Evolutionary conservation across 2,113 vertebrate species (phyloP), one percentile per base, ranked within the genome.

Genomic region (Hippotragus niger): DNA sequence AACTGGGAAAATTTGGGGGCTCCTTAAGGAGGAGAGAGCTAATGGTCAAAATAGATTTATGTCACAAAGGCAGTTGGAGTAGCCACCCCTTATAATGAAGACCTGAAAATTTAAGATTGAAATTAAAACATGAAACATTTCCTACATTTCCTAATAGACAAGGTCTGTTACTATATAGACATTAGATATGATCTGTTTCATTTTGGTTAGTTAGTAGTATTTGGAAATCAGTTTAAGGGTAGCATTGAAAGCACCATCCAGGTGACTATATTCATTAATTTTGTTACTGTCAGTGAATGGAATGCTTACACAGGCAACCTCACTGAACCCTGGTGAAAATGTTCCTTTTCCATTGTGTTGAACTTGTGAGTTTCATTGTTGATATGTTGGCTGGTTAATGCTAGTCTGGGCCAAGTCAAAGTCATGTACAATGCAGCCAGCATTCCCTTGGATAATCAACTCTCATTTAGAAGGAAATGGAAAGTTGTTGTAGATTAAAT

Each of bases 401-500:
- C 11, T 93, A 94, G 25, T 82, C 23, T 93, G 94, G 91, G 40
- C 71, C 82, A 92, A 98, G 29, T 60, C 85, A 74, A 97, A 97
- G 92, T 93, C 90, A 78, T 92, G 88, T 81, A 98, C n/a, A 76
- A 78, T 57, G 43, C 47, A 71, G 92, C 52, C 13, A 64, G 29
- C 74, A 94, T 90, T 96, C 60, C 31, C 71, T 47, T 87, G 93
- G 97, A 85, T 91, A 50, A 95, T 96, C 45, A 96, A 90, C 96
- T 95, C n/a, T 95, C 81, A 97, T 95, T 97, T 96, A 62, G 55
- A 36, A 45, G 94, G 81, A 98, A 97, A 97, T 31, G 36, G 85
- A 94, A 96, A 95, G 71, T 97, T 94, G 76, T 96, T 98, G 88
- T 93, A 98, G 97, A 97, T 95, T 55, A 97, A 97, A 94, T 58